A percentile compares a stretch with the other conserved stretches of the same genome.
These are phyloP conservation scores for Vidua macroura DNA, from an alignment of 2,113 vertebrate species.

Conservation along the genomic window DNA sequence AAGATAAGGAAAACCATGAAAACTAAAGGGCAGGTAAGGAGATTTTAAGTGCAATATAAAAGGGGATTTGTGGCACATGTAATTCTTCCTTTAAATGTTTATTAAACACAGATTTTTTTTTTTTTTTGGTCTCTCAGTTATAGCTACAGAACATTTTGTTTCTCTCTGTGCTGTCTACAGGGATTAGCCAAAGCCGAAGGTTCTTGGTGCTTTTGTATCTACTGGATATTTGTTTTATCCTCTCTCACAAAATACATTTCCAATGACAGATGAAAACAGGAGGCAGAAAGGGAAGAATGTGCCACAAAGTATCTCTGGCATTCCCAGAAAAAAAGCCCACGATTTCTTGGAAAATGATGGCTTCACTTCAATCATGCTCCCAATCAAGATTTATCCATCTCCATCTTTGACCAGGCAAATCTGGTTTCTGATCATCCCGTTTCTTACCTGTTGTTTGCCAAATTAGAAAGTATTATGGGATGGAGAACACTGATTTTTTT, in stretches of 20 bases:
- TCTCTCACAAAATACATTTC: neutral
- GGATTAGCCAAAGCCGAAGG: neutral
- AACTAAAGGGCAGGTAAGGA: neutral
- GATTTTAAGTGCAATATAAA: slow-evolving; percentile 21
- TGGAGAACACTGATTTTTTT: neutral
- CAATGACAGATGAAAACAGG: neutral
- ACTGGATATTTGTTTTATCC: neutral
- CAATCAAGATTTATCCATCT: neutral
- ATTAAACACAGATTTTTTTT: neutral
- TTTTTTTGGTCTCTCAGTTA: neutral
- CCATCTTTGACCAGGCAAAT: neutral
- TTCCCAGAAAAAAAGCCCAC: neutral
- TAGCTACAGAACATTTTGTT: neutral
- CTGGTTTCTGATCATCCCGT: neutral
- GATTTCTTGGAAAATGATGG: neutral
- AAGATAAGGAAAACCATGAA: slow-evolving; percentile 16
- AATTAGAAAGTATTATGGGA: neutral
- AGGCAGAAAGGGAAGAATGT: neutral
- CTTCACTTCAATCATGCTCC: neutral
- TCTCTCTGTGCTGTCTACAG: neutral
- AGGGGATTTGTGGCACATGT: neutral
- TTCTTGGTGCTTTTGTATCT: neutral
- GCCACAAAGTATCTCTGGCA: neutral
- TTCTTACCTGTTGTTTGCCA: neutral
- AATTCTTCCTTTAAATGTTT: slow-evolving; percentile 20